Evolutionary conservation across 2,113 vertebrate genomes (phyloP).

Genomic region (Perca fluviatilis): DNA sequence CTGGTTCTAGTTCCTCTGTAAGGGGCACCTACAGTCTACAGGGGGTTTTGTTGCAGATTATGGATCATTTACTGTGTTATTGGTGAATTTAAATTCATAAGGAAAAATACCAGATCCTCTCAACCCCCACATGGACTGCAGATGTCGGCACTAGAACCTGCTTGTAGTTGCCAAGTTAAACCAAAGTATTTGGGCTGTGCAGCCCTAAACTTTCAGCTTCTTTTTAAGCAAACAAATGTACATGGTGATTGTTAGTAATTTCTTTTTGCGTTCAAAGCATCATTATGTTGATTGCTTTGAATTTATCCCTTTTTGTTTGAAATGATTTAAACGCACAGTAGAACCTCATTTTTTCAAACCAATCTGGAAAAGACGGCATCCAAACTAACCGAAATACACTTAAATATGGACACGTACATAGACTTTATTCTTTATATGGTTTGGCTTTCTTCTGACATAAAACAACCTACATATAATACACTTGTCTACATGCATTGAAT

Average conservation of each 20-base stretch:
- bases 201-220: slow-evolving; percentile 62
- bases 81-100: slow-evolving; percentile 39
- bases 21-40: slow-evolving; percentile 69
- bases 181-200: slow-evolving; percentile 58
- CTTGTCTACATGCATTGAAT: background rate
- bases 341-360: slow-evolving; percentile 45
- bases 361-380: background rate
- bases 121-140: slow-evolving; percentile 73
- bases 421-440: background rate
- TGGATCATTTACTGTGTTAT: slow-evolving; percentile 28
- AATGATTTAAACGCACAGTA: slow-evolving; percentile 3
- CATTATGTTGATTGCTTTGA: slow-evolving; percentile 35
- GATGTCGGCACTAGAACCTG: slow-evolving; percentile 71
- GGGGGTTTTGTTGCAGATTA: slow-evolving; percentile 35
- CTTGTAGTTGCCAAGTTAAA: slow-evolving; percentile 41
- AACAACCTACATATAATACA: background rate
- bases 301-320: background rate
- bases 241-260: background rate
- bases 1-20: slow-evolving; percentile 61
- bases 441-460: background rate
- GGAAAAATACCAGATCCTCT: slow-evolving; percentile 37
- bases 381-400: background rate
- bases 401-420: background rate
- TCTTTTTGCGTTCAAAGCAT: slow-evolving; percentile 46
- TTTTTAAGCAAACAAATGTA: background rate